Evolutionary conservation across 2,797 vertebrate genomes (phyloP).

Genomic region (Clamator glandarius): DNA sequence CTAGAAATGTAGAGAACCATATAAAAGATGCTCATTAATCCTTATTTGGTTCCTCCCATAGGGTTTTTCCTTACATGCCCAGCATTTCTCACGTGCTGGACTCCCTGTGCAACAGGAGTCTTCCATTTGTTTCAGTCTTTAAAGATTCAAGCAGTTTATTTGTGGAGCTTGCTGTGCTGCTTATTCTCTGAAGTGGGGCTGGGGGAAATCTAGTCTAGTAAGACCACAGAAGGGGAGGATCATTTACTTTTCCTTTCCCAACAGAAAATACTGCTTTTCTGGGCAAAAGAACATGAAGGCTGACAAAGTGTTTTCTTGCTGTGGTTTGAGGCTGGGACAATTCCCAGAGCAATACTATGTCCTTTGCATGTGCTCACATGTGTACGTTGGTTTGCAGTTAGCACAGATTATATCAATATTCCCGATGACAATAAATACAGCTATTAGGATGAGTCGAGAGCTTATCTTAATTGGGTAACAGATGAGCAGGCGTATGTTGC

Average conservation of each 20-base stretch:
- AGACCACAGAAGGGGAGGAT: not conserved
- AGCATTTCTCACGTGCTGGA: slow-evolving; percentile 15
- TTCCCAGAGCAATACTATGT: not conserved
- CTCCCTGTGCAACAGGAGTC: slow-evolving; percentile 4
- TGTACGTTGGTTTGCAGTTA: slow-evolving; percentile 53
- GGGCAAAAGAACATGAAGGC: not conserved
- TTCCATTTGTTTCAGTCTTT: slow-evolving; percentile 32
- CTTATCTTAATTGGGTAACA: slow-evolving; percentile 83
- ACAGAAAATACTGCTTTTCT: not conserved
- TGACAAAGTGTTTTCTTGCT: not conserved
- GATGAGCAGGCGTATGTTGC: slow-evolving; percentile 75
- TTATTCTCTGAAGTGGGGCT: not conserved
- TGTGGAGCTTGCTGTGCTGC: not conserved
- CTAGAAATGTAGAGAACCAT: slow-evolving; percentile 31
- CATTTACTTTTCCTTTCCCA: not conserved
- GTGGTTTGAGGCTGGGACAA: slow-evolving; percentile 6
- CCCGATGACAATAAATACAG: slow-evolving; percentile 78
- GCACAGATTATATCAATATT: slow-evolving; percentile 73
- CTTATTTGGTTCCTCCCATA: slow-evolving; percentile 56
- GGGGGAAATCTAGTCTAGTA: not conserved
- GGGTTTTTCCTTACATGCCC: slow-evolving; percentile 34
- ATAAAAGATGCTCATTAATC: slow-evolving; percentile 59
- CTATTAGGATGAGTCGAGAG: slow-evolving; percentile 75
- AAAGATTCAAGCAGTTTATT: slow-evolving; percentile 16
- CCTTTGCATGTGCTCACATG: slow-evolving; percentile 26